Percentiles rank a stretch among this genome's conserved stretches.
Conservation (phyloP, 2,888 invertebrate genomes). For the Molanna angustata region DNA sequence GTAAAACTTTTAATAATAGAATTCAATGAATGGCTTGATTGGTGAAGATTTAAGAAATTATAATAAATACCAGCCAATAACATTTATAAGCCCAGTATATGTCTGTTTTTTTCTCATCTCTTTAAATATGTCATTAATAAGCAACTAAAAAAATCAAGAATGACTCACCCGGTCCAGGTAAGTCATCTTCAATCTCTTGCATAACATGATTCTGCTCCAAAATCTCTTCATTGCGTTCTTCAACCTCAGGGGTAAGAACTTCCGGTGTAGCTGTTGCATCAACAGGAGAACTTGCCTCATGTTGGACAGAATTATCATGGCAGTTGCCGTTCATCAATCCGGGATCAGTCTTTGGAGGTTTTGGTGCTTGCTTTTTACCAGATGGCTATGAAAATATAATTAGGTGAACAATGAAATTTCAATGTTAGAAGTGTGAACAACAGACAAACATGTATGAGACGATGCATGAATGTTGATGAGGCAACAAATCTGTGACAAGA, state of each 20-base stretch:
- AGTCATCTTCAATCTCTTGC: not conserved
- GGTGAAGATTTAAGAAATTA: too few species aligned
- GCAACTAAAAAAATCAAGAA: not conserved
- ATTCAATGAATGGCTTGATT: too few species aligned
- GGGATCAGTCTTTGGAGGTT: slow-evolving; percentile 20
- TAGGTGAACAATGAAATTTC: too few species aligned
- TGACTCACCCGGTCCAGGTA: not conserved
- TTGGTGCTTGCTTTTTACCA: slow-evolving; percentile 29
- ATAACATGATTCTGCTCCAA: not conserved
- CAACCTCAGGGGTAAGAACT: not conserved
- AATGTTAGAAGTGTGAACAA: too few species aligned
- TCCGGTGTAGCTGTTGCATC: not conserved
- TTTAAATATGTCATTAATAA: too few species aligned
- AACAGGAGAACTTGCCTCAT: not conserved
- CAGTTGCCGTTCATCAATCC: slow-evolving; percentile 17
- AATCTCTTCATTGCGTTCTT: not conserved
- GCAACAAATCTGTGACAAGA: too few species aligned
- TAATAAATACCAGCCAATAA: too few species aligned
- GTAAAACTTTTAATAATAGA: too few species aligned
- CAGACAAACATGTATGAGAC: too few species aligned
- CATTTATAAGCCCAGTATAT: too few species aligned
- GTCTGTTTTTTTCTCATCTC: too few species aligned
- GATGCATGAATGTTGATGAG: too few species aligned
- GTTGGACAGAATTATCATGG: slow-evolving; percentile 1
- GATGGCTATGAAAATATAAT: slow-evolving; percentile 24